Evolutionary conservation across 2,113 vertebrate genomes (phyloP), one percentile per base, ranked within the genome.

Genomic region (Podarcis cretensis): DNA sequence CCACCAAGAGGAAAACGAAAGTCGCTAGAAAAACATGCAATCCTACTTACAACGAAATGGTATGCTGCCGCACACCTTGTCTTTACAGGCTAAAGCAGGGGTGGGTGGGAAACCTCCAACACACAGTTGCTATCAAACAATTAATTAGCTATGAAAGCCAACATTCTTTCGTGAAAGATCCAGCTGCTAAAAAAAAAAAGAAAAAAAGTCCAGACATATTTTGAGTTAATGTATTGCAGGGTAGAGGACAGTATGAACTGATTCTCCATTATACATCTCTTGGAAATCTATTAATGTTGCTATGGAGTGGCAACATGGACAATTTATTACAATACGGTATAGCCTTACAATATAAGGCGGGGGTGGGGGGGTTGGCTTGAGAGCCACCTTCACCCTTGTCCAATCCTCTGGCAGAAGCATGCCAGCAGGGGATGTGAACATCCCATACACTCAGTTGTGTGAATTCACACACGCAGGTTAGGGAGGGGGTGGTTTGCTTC

Each of bases 41-140:
- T 95, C 99, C 99, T 80, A 99, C 99, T 57, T 99, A 99, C 95
- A 99, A 99, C 9, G 98, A 99, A 96, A 99, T 99, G 99, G 99
- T 99, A 93, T 4, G 86, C 91, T 75, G 23, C n/a, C 69, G 14
- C 25, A 57, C 16, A 35, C 12, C 40, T 83, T 77, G 16, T 32
- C 23, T 69, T 32, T 54, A 66, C 25, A n/a, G 80, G 25, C 20
- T 35, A 37, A 54, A 40, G 5, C 30, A 54, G 48, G 25, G 21
- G 20, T 27, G 30, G 37, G 54, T 54, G 25, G 9, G 25, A 68
- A 54, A 54, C 48, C 48, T 12, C 48, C 48, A 10, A 54, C 48
- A 10, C 48, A 54, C 48, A 54, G 48, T 54, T 54, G 48, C 48
- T 54, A 54, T 54, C 48, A 12, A 54, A 54, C 48, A 54, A 54